Evolutionary conservation across 2,888 invertebrate species (phyloP), one percentile per base, ranked within the genome.

Genomic region (Pammene aurita): DNA sequence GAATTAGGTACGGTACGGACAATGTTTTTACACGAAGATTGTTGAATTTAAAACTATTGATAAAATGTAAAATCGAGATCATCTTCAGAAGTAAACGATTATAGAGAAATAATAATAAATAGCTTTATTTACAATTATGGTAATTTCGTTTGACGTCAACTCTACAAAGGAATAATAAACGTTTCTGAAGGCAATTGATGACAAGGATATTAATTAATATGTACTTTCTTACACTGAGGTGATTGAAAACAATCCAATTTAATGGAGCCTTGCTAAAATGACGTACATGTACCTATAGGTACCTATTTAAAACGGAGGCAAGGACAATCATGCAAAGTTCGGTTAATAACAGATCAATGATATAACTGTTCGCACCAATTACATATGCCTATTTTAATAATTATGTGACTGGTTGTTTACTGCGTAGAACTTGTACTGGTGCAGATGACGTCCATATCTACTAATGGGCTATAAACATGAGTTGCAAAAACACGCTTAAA

Each of bases 241-340:
- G 44, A 58, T 38, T 38, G 50, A 62, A 62, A 62, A 52, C 62
- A 62, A 50, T 52, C 5, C 62, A 52, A 62, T 62, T 52, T 50
- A 52, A 38, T 38, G 2, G 63, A 44, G 57, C 63, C 42, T 57
- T 57, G 67, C 57, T 42, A 44, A 57, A 57, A 63, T 63, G 50
- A 63, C 63, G 56, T 44, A 62, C 35, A 14, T 38, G 56, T 13
- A 34, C 10, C 16, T 16, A 4, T 26, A 26, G 26, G 26, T 4
- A 26, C 26, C 26, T 26, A 35, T 34, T 58, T 44, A 41, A 41
- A 13, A 41, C n/a, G 48, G 46, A 41, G 38, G 50, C 57, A 63
- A 68, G 67, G 67, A 42, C 67, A 68, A 64, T 68, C 18, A 46
- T 18, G 68, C 63, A 50, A 63, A 58, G 46, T 48, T 62, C 38